phyloP scores from a whole-genome alignment of 2,888 invertebrate genomes.

The Scaptomyza reducta region DNA sequence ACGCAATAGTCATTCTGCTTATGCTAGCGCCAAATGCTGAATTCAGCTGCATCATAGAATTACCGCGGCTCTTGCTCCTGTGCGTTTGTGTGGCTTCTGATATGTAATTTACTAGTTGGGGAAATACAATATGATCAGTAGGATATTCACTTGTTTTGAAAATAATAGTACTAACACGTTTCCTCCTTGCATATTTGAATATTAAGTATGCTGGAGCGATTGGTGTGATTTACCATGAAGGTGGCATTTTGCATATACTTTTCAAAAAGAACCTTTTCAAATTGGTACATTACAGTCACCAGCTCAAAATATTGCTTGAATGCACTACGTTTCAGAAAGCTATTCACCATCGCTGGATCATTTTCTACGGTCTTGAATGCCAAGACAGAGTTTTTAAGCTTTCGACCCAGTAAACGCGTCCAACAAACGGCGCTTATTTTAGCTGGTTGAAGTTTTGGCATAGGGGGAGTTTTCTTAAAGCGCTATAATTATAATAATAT shows the following conservation, averaged over 20 bases:
- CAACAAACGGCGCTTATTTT: conserved; percentile 94
- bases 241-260: conserved; percentile 89
- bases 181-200: conserved; percentile 84
- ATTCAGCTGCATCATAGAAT: neutral
- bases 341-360: conserved; percentile 85
- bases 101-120: conserved; percentile 69
- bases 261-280: conserved; percentile 89
- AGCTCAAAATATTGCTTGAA: conserved; percentile 91
- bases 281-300: conserved; percentile 90
- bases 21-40: conserved; percentile 2
- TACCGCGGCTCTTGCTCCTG: conserved; percentile 38
- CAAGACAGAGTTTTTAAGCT: conserved; percentile 91
- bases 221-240: conserved; percentile 87
- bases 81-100: conserved; percentile 68
- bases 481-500: conserved; percentile 4
- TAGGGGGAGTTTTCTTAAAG: conserved; percentile 79
- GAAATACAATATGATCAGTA: neutral
- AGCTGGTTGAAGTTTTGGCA: conserved; percentile 91
- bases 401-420: conserved; percentile 91
- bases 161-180: conserved; percentile 56
- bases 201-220: conserved; percentile 89
- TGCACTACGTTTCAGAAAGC: conserved; percentile 90
- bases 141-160: neutral
- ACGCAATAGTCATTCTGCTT: conserved; percentile 22
- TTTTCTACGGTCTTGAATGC: conserved; percentile 88